These are phyloP conservation scores for Poicephalus gulielmi DNA, from an alignment of 2,113 vertebrate genomes.

Conservation along the genomic window DNA sequence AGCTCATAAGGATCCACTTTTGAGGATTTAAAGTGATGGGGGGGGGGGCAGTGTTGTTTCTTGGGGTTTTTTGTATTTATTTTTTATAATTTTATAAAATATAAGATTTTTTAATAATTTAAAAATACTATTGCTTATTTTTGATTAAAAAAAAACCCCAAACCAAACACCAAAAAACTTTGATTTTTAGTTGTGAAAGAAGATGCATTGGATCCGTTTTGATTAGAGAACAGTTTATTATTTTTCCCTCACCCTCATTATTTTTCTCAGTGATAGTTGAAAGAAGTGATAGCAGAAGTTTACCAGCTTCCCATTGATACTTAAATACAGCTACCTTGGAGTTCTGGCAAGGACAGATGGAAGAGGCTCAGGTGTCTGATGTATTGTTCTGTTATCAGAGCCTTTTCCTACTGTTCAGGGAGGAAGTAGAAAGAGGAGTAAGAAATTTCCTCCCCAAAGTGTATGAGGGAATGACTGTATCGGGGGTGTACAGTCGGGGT, in stretches of 20 bases:
- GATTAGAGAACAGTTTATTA: neutral
- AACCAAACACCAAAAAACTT: neutral
- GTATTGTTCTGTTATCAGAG: neutral
- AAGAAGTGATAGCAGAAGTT: neutral
- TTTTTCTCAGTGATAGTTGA: neutral
- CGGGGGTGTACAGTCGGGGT: rapidly evolving
- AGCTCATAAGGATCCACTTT: neutral
- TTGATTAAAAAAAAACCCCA: no score
- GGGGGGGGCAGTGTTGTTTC: rapidly evolving
- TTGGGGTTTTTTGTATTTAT: neutral
- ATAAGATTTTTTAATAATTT: neutral
- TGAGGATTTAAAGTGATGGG: neutral
- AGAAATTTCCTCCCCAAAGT: neutral
- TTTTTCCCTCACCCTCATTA: neutral
- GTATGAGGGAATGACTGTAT: rapidly evolving
- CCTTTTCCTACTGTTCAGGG: neutral
- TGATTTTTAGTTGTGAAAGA: neutral
- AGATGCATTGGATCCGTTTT: neutral
- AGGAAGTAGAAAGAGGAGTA: neutral
- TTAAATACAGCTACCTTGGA: neutral
- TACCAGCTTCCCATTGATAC: neutral
- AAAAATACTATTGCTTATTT: neutral
- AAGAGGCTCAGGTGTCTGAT: neutral
- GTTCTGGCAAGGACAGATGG: neutral
- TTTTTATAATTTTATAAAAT: no score